Conservation (phyloP, 2,797 vertebrate genomes). For the Phrynocephalus forsythii region DNA sequence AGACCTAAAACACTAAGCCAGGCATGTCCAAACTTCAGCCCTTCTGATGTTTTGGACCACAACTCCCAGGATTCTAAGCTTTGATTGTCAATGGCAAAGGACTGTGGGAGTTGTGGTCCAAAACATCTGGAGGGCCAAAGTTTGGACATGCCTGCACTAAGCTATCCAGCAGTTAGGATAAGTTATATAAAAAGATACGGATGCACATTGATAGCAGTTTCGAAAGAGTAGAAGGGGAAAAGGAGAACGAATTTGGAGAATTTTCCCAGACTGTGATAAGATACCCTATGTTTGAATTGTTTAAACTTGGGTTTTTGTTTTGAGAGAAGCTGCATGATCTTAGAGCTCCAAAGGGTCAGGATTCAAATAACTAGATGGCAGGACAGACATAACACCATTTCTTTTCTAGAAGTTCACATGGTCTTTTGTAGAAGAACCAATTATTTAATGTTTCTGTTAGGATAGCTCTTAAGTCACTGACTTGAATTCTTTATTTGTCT, state of each 20-base stretch:
- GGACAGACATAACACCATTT: conserved; percentile 13
- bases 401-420: conserved; percentile 46
- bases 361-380: neutral
- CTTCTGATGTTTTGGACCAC: too few relatives aligned
- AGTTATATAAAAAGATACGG: neutral
- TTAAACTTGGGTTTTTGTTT: neutral
- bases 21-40: too few relatives aligned
- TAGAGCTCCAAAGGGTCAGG: neutral
- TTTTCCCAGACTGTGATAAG: neutral
- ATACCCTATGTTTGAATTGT: neutral
- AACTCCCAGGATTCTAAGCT: too few relatives aligned
- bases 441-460: conserved; percentile 62
- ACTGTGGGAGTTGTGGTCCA: too few relatives aligned
- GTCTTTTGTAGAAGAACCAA: conserved; percentile 41
- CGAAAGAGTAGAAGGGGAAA: neutral
- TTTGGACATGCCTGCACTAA: too few relatives aligned
- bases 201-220: neutral
- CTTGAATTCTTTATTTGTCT: conserved; percentile 24
- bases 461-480: conserved; percentile 37
- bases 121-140: too few relatives aligned
- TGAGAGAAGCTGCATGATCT: neutral
- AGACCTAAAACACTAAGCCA: too few relatives aligned
- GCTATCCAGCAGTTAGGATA: too few relatives aligned
- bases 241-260: neutral
- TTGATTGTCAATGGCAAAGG: too few relatives aligned